phyloP scores from a whole-genome alignment of 2,888 invertebrate species.

The Oscheius sp. region DNA sequence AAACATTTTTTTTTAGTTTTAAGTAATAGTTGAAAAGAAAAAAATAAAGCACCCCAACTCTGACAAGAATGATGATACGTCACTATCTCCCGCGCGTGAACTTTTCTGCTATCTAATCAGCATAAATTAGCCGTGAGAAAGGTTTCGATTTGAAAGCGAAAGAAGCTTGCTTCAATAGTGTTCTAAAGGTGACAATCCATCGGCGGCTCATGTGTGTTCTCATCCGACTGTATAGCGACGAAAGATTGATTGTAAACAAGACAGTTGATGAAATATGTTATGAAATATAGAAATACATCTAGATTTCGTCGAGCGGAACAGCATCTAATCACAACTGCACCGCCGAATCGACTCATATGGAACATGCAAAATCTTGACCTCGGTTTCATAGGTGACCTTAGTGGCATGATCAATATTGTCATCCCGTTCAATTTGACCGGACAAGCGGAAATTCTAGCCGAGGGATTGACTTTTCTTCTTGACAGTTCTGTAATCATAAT shows the following conservation, averaged over 20 bases:
- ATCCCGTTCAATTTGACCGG: conserved; percentile 60
- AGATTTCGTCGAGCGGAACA: conserved; percentile 52
- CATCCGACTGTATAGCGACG: too few species aligned
- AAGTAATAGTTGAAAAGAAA: neutral
- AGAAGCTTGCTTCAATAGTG: too few species aligned
- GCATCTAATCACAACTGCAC: conserved; percentile 52
- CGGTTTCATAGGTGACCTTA: conserved; percentile 56
- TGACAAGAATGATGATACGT: too few species aligned
- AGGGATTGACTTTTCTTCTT: conserved; percentile 54
- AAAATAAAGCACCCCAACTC: too few species aligned
- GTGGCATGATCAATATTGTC: conserved; percentile 56
- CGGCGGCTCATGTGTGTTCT: too few species aligned
- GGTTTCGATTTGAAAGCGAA: too few species aligned
- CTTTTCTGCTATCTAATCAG: too few species aligned
- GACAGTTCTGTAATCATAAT: conserved; percentile 40
- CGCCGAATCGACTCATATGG: conserved; percentile 57
- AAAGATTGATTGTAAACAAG: too few species aligned
- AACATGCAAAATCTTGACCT: conserved; percentile 55
- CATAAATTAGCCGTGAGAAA: too few species aligned
- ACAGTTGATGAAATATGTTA: neutral
- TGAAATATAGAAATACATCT: neutral
- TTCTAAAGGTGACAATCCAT: too few species aligned
- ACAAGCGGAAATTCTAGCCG: conserved; percentile 58
- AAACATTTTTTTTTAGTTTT: neutral
- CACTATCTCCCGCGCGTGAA: too few species aligned